Base-by-base conservation (phyloP, 2,888 invertebrate genomes). In the Unio pictorum region DNA sequence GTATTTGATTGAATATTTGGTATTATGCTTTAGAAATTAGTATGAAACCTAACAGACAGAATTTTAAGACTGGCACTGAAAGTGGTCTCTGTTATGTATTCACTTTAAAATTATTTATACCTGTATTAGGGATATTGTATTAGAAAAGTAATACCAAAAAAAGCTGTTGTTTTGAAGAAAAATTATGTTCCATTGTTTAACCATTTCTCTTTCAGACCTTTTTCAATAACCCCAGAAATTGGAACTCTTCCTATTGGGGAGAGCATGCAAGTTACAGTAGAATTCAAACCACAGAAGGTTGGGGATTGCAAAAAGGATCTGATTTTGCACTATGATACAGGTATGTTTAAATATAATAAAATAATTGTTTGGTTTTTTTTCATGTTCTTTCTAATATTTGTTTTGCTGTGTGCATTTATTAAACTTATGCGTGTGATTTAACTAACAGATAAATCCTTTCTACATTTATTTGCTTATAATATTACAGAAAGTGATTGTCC, bases 221-320 rank as follows among this genome's bases (percentile, higher is more conserved):
- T 88, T 76, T 71, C 75, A 56, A 90, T 90, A 59, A 84, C 73
- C 17, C 89, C 90, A 66, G 81, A 81, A 60, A 88, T 87, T 69
- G 90, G 88, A 26, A 84, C 85, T 11, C 73, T 90, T 30, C 78
- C 83, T 4, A 82, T 89, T 3, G 84, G 88, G 61, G 90, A 89
- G 56, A 88, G 85, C 67, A 84, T 89, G 79, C 90, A 90, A 74
- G 84, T 90, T 0, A 85, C 84, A 17, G 75, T 90, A 20, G 88
- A 88, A 66, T 90, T 89, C 78, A 85, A 79, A 23, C 89, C 90
- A 6, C 77, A 78, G 28, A 82, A 83, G 61, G 81, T 84, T 20
- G 89, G 89, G 4, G 88, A 89, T 64, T 87, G 88, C 71, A 74
- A 80, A 34, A 73, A 74, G 26, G 87, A 88, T 55, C 76, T 90